phyloP scores from a whole-genome alignment of 2,797 vertebrate genomes.

The Gallirallus australis region DNA sequence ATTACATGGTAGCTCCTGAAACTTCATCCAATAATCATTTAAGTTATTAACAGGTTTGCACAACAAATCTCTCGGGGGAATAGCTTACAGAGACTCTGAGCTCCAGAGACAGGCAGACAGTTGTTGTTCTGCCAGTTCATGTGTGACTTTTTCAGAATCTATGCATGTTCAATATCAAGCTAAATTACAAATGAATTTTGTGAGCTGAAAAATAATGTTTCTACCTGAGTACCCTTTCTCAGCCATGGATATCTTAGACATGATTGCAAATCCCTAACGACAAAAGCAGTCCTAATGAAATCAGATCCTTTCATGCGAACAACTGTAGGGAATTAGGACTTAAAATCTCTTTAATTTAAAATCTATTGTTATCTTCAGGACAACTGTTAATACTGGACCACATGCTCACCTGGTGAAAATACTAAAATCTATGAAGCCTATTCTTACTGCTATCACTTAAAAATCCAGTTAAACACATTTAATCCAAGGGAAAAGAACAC shows the following conservation, averaged over 20 bases:
- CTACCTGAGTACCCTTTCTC: not conserved
- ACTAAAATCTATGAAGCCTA: not conserved
- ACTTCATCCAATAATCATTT: not conserved
- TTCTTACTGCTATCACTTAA: not conserved
- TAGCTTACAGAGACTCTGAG: not conserved
- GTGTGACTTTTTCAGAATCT: not conserved
- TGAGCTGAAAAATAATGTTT: not conserved
- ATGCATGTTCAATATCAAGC: not conserved
- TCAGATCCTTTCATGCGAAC: not conserved
- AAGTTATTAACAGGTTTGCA: not conserved
- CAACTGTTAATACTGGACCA: not conserved
- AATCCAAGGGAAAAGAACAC: not conserved
- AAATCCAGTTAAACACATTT: not conserved
- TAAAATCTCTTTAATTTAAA: constrained; percentile 10
- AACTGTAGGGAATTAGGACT: not conserved
- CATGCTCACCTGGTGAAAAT: not conserved
- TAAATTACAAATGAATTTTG: not conserved
- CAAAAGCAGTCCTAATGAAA: constrained; percentile 8
- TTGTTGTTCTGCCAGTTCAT: not conserved
- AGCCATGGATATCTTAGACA: not conserved
- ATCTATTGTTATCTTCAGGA: constrained; percentile 8
- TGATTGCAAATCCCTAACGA: not conserved
- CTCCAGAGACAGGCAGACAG: not conserved
- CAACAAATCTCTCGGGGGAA: not conserved
- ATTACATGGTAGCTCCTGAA: not conserved